These are phyloP conservation scores for Coturnix japonica DNA, from an alignment of 2,113 vertebrate species.

Conservation along the genomic window DNA sequence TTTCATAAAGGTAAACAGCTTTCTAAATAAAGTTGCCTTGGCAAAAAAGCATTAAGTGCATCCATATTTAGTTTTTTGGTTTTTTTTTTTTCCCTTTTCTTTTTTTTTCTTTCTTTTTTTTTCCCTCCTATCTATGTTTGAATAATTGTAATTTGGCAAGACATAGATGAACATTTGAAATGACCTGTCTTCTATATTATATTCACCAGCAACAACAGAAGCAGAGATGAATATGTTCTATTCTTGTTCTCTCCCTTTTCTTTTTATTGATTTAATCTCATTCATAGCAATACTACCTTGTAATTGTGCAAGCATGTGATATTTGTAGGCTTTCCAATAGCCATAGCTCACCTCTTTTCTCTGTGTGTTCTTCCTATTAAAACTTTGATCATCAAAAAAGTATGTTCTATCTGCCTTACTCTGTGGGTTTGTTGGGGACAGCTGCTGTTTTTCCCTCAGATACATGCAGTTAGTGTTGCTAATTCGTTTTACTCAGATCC, in stretches of 20 bases:
- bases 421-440: not conserved
- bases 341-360: constrained; percentile 3
- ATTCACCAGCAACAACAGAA: fast-evolving
- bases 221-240: constrained; percentile 16
- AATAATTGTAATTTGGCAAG: constrained; percentile 5
- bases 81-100: not conserved
- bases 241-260: not conserved
- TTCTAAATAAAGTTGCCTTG: constrained; percentile 82
- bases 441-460: not conserved
- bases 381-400: constrained; percentile 21
- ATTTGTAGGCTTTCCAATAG: constrained; percentile 19
- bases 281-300: constrained; percentile 3
- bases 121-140: not conserved
- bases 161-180: constrained; percentile 38
- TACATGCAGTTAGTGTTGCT: not conserved
- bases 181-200: not conserved
- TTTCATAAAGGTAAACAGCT: constrained; percentile 82
- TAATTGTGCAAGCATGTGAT: constrained; percentile 18
- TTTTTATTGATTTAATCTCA: constrained; percentile 53
- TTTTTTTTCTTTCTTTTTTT: not conserved
- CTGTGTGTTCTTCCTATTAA: not conserved
- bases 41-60: constrained; percentile 73
- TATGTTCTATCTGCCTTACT: not conserved
- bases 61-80: not conserved
- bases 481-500: not conserved